Evolutionary conservation across 2,888 invertebrate genomes (phyloP).

Genomic region (Drosophila borealis): DNA sequence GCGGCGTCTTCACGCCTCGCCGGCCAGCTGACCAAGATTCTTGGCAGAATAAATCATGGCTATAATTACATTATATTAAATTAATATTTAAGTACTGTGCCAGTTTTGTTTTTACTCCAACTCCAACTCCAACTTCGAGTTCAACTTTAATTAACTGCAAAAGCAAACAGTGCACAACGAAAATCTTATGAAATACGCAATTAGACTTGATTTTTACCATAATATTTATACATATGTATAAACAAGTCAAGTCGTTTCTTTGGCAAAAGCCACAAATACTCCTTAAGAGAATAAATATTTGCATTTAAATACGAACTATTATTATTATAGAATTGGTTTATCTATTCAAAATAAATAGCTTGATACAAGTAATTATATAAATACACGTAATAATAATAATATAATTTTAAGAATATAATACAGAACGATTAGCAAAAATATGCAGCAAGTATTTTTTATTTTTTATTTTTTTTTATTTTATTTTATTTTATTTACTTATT

Average conservation of each 20-base stretch:
- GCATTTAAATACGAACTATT: no score
- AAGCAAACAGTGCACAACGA: conserved; percentile 76
- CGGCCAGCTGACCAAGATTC: conserved; percentile 68
- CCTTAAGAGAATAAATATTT: no score
- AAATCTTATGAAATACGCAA: conserved; percentile 73
- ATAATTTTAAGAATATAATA: no score
- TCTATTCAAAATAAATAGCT: no score
- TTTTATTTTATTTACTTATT: no score
- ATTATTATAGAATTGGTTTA: no score
- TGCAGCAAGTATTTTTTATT: no score
- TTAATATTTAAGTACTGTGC: conserved; percentile 67
- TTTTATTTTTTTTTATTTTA: no score
- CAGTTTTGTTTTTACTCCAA: conserved; percentile 38
- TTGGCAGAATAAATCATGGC: conserved; percentile 66
- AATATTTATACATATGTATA: background rate
- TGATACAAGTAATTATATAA: no score
- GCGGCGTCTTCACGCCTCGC: conserved; percentile 66
- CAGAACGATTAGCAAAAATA: no score
- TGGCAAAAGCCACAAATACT: conserved; percentile 6
- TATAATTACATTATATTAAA: conserved; percentile 68
- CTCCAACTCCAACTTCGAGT: conserved; percentile 28
- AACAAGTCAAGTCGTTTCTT: background rate
- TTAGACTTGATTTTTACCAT: conserved; percentile 45
- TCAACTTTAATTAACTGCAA: conserved; percentile 69
- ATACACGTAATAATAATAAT: no score